phyloP scores from a whole-genome alignment of 2,888 invertebrate species.

The Dorcus parallelipipedus region DNA sequence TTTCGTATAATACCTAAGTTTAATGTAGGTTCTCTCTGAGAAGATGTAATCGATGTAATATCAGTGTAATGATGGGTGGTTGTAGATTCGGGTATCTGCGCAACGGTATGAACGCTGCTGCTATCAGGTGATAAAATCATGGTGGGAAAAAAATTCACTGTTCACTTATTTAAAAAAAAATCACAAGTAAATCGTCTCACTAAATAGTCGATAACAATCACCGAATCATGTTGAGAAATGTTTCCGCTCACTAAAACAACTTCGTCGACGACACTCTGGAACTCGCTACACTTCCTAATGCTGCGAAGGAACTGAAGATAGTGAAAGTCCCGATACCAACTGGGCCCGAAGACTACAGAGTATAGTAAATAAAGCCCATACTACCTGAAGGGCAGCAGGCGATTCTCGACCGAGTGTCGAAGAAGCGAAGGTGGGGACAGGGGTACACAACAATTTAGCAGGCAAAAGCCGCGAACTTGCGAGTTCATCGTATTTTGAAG shows the following conservation, averaged over 20 bases:
- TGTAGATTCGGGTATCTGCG: conserved; percentile 53
- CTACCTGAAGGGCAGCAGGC: conserved; percentile 49
- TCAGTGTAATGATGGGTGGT: conserved; percentile 33
- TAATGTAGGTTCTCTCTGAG: conserved; percentile 62
- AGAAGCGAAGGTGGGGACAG: conserved; percentile 47
- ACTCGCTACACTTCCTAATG: conserved; percentile 27
- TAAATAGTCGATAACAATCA: background rate
- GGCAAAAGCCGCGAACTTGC: conserved; percentile 56
- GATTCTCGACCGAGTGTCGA: conserved; percentile 39
- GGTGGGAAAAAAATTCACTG: conserved; percentile 14
- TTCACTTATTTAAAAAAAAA: conserved; percentile 7
- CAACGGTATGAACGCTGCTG: conserved; percentile 48
- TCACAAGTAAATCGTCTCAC: conserved; percentile 2
- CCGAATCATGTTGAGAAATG: background rate
- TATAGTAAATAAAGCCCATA: conserved; percentile 48
- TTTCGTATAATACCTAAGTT: conserved; percentile 60
- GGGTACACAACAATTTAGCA: conserved; percentile 52
- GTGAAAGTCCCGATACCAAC: conserved; percentile 51
- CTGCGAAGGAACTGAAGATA: conserved; percentile 47
- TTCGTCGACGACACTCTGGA: background rate
- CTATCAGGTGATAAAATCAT: conserved; percentile 70
- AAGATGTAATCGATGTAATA: conserved; percentile 36
- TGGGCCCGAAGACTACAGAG: conserved; percentile 43
- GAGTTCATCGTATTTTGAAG: conserved; percentile 77
- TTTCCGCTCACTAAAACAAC: background rate